A percentile compares a stretch with the other conserved stretches of the same genome.
These are phyloP conservation scores for Drosophila greeni DNA, from an alignment of 2,888 invertebrate genomes.

Conservation along the genomic window DNA sequence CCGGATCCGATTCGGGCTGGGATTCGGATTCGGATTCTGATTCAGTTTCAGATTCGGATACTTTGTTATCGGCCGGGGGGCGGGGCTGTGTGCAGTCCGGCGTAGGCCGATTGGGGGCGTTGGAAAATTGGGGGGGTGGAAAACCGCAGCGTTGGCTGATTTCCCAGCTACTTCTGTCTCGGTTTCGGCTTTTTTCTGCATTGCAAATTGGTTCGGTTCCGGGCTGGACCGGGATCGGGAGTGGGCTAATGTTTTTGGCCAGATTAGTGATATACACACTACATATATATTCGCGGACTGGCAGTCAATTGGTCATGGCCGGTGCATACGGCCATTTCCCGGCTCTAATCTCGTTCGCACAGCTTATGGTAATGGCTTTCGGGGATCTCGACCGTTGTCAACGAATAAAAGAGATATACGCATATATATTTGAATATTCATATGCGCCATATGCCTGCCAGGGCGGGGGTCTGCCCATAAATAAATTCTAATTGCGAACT, in stretches of 20 bases:
- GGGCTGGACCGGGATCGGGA: constrained; percentile 1
- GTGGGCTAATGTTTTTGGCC: constrained; percentile 41
- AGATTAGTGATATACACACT: constrained; percentile 47
- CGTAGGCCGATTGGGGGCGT: constrained; percentile 2
- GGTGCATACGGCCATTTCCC: constrained; percentile 42
- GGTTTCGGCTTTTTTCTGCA: constrained; percentile 26
- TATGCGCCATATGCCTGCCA: constrained; percentile 10
- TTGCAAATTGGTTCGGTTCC: constrained; percentile 30
- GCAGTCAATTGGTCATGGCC: constrained; percentile 53
- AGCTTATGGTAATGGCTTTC: constrained; percentile 55
- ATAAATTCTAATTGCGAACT: constrained; percentile 64
- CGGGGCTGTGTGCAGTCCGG: constrained; percentile 29
- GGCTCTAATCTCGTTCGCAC: constrained; percentile 52
- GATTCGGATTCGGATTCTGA: constrained; percentile 24
- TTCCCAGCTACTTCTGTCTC: constrained; percentile 36
- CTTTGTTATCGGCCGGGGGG: not conserved
- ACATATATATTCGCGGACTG: constrained; percentile 42
- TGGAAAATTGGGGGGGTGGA: constrained; percentile 2
- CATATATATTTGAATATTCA: constrained; percentile 28
- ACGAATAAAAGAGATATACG: constrained; percentile 30
- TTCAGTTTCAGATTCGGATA: constrained; percentile 2
- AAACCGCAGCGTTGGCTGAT: constrained; percentile 45
- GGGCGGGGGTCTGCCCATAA: constrained; percentile 44
- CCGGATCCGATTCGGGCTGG: constrained; percentile 14
- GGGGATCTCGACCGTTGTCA: constrained; percentile 43